Evolutionary conservation across 2,888 invertebrate species (phyloP).

Genomic region (Tolmerus cingulatus): DNA sequence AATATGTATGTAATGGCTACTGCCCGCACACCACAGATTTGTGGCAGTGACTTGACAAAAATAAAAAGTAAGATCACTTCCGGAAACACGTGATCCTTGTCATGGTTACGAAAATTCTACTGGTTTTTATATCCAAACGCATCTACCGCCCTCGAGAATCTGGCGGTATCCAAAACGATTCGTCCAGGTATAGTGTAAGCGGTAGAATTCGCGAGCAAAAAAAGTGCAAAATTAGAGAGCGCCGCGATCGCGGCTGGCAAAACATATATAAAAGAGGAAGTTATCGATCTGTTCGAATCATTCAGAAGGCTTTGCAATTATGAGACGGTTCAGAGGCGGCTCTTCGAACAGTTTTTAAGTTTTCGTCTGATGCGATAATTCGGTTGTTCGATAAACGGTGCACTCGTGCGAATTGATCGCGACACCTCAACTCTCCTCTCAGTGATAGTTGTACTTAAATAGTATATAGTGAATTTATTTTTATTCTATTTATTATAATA

Average conservation of each 20-base stretch:
- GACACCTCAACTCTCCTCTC: background rate
- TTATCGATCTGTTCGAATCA: slow-evolving; percentile 45
- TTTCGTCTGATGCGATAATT: slow-evolving; percentile 2
- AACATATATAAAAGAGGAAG: slow-evolving; percentile 41
- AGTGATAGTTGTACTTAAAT: slow-evolving; percentile 2
- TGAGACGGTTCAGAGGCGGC: slow-evolving; percentile 40
- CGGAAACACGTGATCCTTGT: background rate
- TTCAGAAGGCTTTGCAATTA: slow-evolving; percentile 45
- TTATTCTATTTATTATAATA: background rate
- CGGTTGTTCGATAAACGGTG: background rate
- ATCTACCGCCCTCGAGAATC: background rate
- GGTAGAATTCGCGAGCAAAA: background rate
- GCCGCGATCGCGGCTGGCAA: background rate
- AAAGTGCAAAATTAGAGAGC: background rate
- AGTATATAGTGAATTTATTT: background rate
- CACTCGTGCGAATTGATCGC: background rate
- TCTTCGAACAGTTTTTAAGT: background rate
- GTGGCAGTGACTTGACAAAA: background rate
- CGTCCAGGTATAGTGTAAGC: background rate
- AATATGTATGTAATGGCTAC: background rate
- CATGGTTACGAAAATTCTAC: background rate
- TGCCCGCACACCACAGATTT: background rate
- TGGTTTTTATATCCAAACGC: background rate
- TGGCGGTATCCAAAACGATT: background rate
- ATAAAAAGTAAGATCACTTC: background rate